Conservation (phyloP, 1,140 invertebrate genomes). For the Brachionus angularis region DNA sequence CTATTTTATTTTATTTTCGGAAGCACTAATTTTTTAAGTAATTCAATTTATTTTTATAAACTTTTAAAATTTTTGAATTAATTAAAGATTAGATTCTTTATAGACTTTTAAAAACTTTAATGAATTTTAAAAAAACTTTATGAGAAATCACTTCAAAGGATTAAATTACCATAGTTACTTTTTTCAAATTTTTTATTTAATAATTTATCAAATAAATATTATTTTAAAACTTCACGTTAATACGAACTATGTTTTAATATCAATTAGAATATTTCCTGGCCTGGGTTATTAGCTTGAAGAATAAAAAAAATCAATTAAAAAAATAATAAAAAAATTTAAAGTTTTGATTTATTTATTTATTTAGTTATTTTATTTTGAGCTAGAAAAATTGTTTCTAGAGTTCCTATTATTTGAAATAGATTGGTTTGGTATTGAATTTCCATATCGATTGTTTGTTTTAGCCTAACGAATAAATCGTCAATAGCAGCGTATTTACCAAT, state of each 20-base stretch:
- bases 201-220: too few relatives aligned
- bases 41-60: too few relatives aligned
- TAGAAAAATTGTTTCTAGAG: constrained; percentile 52
- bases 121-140: too few relatives aligned
- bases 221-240: neutral
- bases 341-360: neutral
- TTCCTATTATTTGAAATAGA: constrained; percentile 57
- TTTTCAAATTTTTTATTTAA: too few relatives aligned
- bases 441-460: constrained; percentile 64
- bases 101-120: too few relatives aligned
- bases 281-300: neutral
- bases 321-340: neutral
- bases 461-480: constrained; percentile 62
- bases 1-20: too few relatives aligned
- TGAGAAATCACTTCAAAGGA: too few relatives aligned
- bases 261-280: neutral
- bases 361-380: constrained; percentile 45
- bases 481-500: constrained; percentile 59
- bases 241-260: neutral
- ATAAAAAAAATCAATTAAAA: neutral
- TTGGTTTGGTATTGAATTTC: constrained; percentile 64
- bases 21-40: too few relatives aligned
- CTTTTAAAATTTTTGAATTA: too few relatives aligned
- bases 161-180: too few relatives aligned
- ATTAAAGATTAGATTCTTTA: too few relatives aligned